Evolutionary conservation across 2,888 invertebrate genomes (phyloP), one percentile per base, ranked within the genome.

Genomic region (Sarcophaga variegata): DNA sequence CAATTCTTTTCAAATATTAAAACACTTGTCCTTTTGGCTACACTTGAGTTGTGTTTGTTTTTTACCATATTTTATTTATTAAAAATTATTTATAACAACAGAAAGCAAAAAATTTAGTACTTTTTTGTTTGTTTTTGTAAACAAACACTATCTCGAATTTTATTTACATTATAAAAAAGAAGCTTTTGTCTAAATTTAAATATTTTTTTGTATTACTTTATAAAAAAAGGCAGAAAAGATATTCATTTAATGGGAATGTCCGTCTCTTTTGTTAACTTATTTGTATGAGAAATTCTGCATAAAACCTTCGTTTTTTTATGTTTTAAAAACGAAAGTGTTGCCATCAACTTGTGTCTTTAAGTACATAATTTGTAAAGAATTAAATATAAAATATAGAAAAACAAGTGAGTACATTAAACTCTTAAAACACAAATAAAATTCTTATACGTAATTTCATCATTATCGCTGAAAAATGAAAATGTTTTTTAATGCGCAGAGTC

Each of bases 11-110:
- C 67, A 83, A 83, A 83, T 83, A 78, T 54, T 25, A 27, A 83
- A 86, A 83, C 86, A 86, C 80, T 86, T 86, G 86, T 83, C 76
- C 79, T 86, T 83, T 86, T 76, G 45, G 66, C 64, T 80, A 77
- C 77, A 83, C 76, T 83, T 80, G 76, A 83, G 67, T 77, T 71
- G 76, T 72, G 49, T 72, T 72, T 25, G 37, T 54, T 37, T 25
- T 17, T 49, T 22, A 0, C 6, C 60, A 49, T 66, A 37, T 84
- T 49, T 47, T 22, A 76, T 70, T 49, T 71, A 37, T 75, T 71
- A 75, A 47, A 66, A 81, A 80, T 64, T 84, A 59, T 66, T 76
- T 76, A 47, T 54, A 78, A 77, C 70, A 49, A 63, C 49, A 64
- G 27, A 69, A 14, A 84, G 70, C 14, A 59, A 77, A 8, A 69